Conservation (phyloP, 2,113 vertebrate genomes). For the Agapornis roseicollis region DNA sequence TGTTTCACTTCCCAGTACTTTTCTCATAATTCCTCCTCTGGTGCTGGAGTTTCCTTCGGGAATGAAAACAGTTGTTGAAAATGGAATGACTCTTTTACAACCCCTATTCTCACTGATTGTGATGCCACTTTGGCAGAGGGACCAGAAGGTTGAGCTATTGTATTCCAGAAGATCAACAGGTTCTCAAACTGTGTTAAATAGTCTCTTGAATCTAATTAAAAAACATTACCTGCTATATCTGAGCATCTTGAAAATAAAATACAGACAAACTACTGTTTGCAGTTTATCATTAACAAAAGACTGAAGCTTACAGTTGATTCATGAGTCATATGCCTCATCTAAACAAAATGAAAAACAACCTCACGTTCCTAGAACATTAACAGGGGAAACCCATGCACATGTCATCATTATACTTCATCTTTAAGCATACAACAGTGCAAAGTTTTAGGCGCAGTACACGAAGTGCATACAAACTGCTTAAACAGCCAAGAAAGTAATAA, state of each 20-base stretch:
- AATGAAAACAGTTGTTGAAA: neutral
- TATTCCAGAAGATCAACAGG: neutral
- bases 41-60: neutral
- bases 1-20: neutral
- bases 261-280: neutral
- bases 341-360: neutral
- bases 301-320: neutral
- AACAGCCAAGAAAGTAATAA: neutral
- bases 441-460: neutral
- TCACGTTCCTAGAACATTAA: neutral
- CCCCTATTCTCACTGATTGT: rapidly evolving
- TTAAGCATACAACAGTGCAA: neutral
- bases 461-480: neutral
- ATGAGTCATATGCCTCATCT: neutral
- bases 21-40: neutral
- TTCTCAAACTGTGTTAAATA: neutral
- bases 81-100: neutral
- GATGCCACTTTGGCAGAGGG: neutral
- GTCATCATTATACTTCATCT: neutral
- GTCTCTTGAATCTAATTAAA: conserved; percentile 8
- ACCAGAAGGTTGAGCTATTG: neutral
- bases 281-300: neutral
- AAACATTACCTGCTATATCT: neutral
- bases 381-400: neutral
- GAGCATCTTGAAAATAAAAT: conserved; percentile 6